These are phyloP conservation scores for Progne subis DNA, from an alignment of 2,113 vertebrate genomes.

Conservation along the genomic window DNA sequence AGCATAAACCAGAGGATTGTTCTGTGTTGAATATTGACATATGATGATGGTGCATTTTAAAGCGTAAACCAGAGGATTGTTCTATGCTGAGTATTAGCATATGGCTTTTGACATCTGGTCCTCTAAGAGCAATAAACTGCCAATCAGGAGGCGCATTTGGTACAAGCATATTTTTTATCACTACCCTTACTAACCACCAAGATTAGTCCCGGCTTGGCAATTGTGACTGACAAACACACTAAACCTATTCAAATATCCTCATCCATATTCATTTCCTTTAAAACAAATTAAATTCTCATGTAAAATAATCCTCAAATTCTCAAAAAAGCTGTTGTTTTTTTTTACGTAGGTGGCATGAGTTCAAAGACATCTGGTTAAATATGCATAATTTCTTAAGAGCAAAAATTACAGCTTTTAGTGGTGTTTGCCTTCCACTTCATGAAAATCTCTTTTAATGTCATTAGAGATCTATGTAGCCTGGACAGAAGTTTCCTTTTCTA, in stretches of 20 bases:
- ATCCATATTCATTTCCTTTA: conserved; percentile 69
- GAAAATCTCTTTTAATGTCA: conserved; percentile 49
- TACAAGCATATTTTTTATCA: conserved; percentile 53
- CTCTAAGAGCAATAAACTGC: conserved; percentile 33
- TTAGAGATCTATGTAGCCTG: neutral
- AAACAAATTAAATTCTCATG: conserved; percentile 65
- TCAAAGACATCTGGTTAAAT: conserved; percentile 65
- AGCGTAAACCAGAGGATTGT: neutral
- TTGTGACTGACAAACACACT: conserved; percentile 51
- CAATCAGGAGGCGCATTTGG: conserved; percentile 10
- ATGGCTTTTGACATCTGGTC: conserved; percentile 54
- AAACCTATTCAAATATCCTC: conserved; percentile 54
- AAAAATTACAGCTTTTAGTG: conserved; percentile 59
- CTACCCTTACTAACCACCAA: conserved; percentile 56
- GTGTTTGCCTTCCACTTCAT: conserved; percentile 50
- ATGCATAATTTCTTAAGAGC: conserved; percentile 55
- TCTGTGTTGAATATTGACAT: conserved; percentile 15
- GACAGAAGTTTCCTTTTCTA: conserved; percentile 27
- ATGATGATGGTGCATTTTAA: neutral
- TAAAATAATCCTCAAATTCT: conserved; percentile 66
- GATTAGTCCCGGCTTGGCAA: conserved; percentile 65
- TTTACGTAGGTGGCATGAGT: conserved; percentile 32
- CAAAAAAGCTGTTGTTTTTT: conserved; percentile 63
- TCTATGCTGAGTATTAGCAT: conserved; percentile 38
- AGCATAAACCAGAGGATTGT: neutral